A percentile compares a stretch with the other conserved stretches of the same genome.
phyloP scores from a whole-genome alignment of 2,797 vertebrate species.

The Lepilemur ruficaudatus region DNA sequence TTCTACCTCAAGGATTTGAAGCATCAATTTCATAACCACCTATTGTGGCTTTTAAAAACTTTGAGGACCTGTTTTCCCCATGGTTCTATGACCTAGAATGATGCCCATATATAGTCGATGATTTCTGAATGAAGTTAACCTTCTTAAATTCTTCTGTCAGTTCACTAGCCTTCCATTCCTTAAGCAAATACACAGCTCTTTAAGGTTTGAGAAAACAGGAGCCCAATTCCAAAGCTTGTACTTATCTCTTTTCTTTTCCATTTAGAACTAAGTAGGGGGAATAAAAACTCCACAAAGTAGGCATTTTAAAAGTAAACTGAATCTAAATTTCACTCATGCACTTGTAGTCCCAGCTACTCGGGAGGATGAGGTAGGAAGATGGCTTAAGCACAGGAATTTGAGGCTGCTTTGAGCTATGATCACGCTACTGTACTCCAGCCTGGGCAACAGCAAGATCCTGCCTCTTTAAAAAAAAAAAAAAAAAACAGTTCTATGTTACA shows the following conservation, averaged over 20 bases:
- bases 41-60: background rate
- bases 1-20: background rate
- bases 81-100: background rate
- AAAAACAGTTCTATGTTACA: background rate
- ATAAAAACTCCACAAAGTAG: background rate
- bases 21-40: background rate
- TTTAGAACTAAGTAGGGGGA: background rate
- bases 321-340: background rate
- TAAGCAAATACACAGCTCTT: constrained; percentile 20
- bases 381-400: background rate
- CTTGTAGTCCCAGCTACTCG: background rate
- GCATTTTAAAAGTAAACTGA: constrained; percentile 22
- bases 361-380: background rate
- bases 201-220: background rate
- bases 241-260: background rate
- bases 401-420: background rate
- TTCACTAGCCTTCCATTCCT: background rate
- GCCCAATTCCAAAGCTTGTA: background rate
- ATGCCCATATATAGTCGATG: background rate
- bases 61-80: background rate
- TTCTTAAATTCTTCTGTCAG: background rate
- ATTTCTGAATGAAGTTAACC: background rate
- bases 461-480: background rate
- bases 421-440: background rate
- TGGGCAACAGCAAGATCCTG: background rate